A percentile compares a stretch with the other conserved stretches of the same genome.
Conservation (phyloP, 2,797 vertebrate genomes). For the Pachyuromys duprasi region DNA sequence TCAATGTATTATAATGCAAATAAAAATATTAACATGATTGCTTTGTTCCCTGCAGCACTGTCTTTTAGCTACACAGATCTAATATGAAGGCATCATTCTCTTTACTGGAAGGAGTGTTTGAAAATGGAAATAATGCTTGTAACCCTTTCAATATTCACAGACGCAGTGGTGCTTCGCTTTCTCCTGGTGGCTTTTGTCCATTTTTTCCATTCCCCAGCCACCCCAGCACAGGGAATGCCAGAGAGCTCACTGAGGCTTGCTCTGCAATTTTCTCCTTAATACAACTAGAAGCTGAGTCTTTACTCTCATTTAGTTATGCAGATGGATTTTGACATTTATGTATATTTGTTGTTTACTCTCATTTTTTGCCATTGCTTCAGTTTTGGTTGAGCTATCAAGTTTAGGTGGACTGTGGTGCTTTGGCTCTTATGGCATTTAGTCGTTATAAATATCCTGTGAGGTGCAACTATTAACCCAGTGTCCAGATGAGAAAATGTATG, state of each 20-base stretch:
- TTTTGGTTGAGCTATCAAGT: not conserved
- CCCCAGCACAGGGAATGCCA: not conserved
- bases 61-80: not conserved
- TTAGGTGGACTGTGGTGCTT: not conserved
- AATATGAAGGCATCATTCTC: not conserved
- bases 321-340: not conserved
- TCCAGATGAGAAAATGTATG: not conserved
- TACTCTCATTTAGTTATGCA: not conserved
- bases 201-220: not conserved
- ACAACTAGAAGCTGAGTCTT: not conserved
- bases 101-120: not conserved
- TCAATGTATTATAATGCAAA: not conserved
- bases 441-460: not conserved
- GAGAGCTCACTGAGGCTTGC: not conserved
- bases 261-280: not conserved
- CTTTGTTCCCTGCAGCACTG: not conserved
- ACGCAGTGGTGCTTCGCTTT: not conserved
- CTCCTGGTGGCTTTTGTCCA: not conserved
- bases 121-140: not conserved
- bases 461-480: not conserved
- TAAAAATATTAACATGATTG: conserved; percentile 12
- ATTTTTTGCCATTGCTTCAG: not conserved
- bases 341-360: not conserved
- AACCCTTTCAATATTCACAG: not conserved
- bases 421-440: not conserved